A percentile compares a stretch with the other conserved stretches of the same genome.
phyloP scores from a whole-genome alignment of 2,888 invertebrate species.

The Germaria angustata region DNA sequence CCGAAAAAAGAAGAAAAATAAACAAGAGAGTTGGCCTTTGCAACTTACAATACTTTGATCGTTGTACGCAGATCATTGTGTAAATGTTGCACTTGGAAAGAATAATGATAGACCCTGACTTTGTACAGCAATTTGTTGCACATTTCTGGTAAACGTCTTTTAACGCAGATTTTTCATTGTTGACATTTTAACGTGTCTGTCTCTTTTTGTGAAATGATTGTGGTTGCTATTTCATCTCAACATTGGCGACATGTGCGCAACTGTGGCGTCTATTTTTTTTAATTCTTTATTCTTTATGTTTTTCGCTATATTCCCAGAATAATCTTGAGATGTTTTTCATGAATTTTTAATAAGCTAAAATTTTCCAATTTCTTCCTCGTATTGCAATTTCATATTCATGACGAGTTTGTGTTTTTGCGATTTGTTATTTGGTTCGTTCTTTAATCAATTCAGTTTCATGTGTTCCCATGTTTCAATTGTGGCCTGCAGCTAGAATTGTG shows the following conservation, averaged over 20 bases:
- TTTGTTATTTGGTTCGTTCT: constrained; percentile 26
- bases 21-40: constrained; percentile 4
- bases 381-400: constrained; percentile 54
- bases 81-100: constrained; percentile 51
- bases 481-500: constrained; percentile 58
- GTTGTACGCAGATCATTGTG: neutral
- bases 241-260: constrained; percentile 57
- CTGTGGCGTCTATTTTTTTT: constrained; percentile 48
- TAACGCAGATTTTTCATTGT: constrained; percentile 58
- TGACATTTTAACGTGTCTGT: constrained; percentile 60
- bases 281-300: neutral
- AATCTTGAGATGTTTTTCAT: constrained; percentile 54
- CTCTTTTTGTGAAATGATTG: neutral
- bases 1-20: constrained; percentile 7
- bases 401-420: constrained; percentile 32
- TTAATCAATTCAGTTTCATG: constrained; percentile 63
- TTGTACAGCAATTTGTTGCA: constrained; percentile 62
- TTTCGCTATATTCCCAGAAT: constrained; percentile 40
- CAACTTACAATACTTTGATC: neutral
- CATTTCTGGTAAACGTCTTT: constrained; percentile 57
- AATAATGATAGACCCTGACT: constrained; percentile 61
- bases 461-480: constrained; percentile 62
- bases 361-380: constrained; percentile 1
- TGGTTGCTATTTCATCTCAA: constrained; percentile 20
- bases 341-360: constrained; percentile 59